Evolutionary conservation across 2,797 vertebrate species (phyloP).

Genomic region (Coregonus sp.): DNA sequence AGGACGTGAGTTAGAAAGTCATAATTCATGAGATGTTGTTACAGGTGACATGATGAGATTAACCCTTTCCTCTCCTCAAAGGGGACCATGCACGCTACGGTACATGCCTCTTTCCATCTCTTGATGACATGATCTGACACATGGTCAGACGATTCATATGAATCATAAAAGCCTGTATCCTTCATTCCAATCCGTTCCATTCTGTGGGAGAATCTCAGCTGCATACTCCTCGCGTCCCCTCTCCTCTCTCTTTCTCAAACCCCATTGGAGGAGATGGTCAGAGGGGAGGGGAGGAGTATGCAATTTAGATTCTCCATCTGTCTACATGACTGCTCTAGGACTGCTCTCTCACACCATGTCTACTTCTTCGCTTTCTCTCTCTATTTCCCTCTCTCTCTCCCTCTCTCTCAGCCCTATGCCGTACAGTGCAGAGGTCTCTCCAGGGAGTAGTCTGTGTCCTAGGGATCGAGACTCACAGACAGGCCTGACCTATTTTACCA

Average conservation of each 20-base stretch:
- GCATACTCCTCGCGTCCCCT: no score
- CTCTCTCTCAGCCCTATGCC: conserved; percentile 32
- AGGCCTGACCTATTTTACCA: conserved; percentile 72
- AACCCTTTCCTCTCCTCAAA: conserved; percentile 52
- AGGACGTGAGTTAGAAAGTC: conserved; percentile 31
- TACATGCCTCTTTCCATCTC: not conserved
- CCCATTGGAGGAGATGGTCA: no score
- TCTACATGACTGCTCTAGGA: not conserved
- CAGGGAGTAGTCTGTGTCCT: not conserved
- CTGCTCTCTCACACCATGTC: conserved; percentile 34
- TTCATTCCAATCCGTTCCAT: conserved; percentile 18
- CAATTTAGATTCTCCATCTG: no score
- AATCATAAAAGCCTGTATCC: not conserved
- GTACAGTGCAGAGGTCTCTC: conserved; percentile 32
- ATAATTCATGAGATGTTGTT: conserved; percentile 58
- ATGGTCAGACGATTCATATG: not conserved
- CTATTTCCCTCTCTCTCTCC: no score
- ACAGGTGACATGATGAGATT: conserved; percentile 49
- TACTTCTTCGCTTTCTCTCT: not conserved
- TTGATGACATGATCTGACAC: not conserved
- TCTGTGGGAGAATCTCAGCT: not conserved
- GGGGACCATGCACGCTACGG: no score
- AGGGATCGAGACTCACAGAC: conserved; percentile 46
- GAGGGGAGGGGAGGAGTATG: no score
- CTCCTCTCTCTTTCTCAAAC: no score